A percentile compares a stretch with the other conserved stretches of the same genome.
Conservation (phyloP, 2,888 invertebrate species). For the Drosophila tripunctata region DNA sequence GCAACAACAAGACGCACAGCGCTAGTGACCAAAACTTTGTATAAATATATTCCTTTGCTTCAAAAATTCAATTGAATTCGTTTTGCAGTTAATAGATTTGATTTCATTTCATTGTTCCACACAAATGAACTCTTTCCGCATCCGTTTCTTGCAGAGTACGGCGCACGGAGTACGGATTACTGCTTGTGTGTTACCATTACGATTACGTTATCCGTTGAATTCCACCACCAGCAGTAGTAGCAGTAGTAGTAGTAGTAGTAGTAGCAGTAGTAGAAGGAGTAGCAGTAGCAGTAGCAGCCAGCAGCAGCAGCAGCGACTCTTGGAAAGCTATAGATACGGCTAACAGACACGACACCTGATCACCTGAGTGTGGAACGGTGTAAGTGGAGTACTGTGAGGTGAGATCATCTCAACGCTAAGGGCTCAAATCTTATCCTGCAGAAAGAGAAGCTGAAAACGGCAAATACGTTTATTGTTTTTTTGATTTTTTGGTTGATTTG, state of each 20-base stretch:
- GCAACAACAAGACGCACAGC: slow-evolving; percentile 45
- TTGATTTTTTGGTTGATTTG: slow-evolving; percentile 26
- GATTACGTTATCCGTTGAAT: slow-evolving; percentile 54
- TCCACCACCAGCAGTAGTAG: slow-evolving; percentile 66
- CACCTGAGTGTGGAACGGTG: slow-evolving; percentile 44
- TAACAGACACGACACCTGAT: slow-evolving; percentile 61
- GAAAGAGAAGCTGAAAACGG: slow-evolving; percentile 84
- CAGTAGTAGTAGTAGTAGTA: slow-evolving; percentile 60
- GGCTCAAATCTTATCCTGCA: slow-evolving; percentile 81
- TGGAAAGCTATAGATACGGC: slow-evolving; percentile 60
- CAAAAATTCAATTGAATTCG: slow-evolving; percentile 28
- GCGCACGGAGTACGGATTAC: slow-evolving; percentile 45
- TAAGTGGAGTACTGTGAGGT: slow-evolving; percentile 54
- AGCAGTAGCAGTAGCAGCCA: slow-evolving; percentile 35
- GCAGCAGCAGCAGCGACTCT: slow-evolving; percentile 43
- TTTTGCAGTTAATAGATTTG: slow-evolving; percentile 31
- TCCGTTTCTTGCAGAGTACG: slow-evolving; percentile 26
- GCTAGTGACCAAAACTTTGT: slow-evolving; percentile 77
- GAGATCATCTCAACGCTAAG: slow-evolving; percentile 67
- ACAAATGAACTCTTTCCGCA: slow-evolving; percentile 44
- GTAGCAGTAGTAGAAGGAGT: slow-evolving; percentile 48
- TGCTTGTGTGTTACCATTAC: slow-evolving; percentile 69
- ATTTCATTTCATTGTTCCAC: slow-evolving; percentile 29
- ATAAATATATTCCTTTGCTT: slow-evolving; percentile 83
- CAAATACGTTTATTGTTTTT: slow-evolving; percentile 80